Conservation (phyloP, 2,113 vertebrate species). For the Psilopogon haemacephalus region DNA sequence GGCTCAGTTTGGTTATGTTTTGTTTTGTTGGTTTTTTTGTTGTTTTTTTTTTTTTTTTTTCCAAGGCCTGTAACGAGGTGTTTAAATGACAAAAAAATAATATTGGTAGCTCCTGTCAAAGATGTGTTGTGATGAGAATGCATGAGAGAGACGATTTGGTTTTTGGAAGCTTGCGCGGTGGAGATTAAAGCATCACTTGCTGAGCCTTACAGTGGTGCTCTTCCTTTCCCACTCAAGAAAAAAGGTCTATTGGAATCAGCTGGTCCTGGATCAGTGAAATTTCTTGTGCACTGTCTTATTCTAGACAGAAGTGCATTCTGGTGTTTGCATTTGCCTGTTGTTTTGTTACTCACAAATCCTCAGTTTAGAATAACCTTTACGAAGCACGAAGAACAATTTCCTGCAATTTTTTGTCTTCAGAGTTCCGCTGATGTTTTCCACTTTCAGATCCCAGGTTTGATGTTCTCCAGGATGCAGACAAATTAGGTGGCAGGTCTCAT, state of each 20-base stretch:
- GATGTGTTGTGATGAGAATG: neutral
- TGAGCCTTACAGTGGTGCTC: neutral
- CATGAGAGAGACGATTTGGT: neutral
- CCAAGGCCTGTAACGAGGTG: neutral
- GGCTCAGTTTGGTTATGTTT: too few relatives aligned
- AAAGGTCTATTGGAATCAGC: neutral
- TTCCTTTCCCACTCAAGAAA: neutral
- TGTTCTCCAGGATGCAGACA: neutral
- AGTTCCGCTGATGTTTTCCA: neutral
- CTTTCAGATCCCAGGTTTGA: neutral
- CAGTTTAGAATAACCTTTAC: conserved; percentile 12
- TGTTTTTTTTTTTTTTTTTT: too few relatives aligned
- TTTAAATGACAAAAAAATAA: neutral
- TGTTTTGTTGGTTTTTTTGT: too few relatives aligned
- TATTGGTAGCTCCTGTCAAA: neutral
- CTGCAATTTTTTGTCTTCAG: neutral
- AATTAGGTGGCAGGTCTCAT: neutral
- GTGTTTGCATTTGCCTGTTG: neutral
- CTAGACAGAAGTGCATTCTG: neutral
- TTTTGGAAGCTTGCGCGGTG: neutral
- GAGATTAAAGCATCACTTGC: conserved; percentile 2
- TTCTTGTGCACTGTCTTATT: conserved; percentile 26
- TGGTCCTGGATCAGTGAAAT: neutral
- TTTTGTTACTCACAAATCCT: conserved; percentile 17
- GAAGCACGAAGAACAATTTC: conserved; percentile 18